Conservation (phyloP, 2,888 invertebrate species). For the Phalangium opilio region DNA sequence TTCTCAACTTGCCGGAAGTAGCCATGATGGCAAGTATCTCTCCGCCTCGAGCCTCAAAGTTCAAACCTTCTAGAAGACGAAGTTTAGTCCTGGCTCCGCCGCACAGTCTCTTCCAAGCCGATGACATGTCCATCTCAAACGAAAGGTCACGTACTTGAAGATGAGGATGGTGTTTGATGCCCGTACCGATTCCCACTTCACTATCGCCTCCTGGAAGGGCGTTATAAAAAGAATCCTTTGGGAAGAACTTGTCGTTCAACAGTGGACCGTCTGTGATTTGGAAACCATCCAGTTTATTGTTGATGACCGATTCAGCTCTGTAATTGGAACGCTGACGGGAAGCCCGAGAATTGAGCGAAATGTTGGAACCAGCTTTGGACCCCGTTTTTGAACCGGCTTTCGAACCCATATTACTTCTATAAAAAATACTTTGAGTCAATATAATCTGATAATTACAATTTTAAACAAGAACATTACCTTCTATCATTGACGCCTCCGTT, state of each 20-base stretch:
- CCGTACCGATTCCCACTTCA: slow-evolving; percentile 9
- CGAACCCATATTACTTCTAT: background rate
- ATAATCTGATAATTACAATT: too few species aligned
- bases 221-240: slow-evolving; percentile 24
- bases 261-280: slow-evolving; percentile 23
- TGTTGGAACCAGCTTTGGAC: slow-evolving; percentile 16
- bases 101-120: slow-evolving; percentile 26
- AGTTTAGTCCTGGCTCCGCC: slow-evolving; percentile 31
- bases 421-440: too few species aligned
- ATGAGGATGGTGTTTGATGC: slow-evolving; percentile 29
- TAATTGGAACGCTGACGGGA: slow-evolving; percentile 4
- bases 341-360: slow-evolving; percentile 16
- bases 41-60: slow-evolving; percentile 76
- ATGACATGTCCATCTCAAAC: slow-evolving; percentile 39
- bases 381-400: background rate
- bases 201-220: slow-evolving; percentile 10
- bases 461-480: too few species aligned
- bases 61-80: slow-evolving; percentile 50
- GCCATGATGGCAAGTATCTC: slow-evolving; percentile 81
- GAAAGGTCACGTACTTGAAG: slow-evolving; percentile 45
- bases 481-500: too few species aligned
- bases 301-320: background rate
- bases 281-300: slow-evolving; percentile 12
- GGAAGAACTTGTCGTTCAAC: slow-evolving; percentile 27
- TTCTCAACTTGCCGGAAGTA: slow-evolving; percentile 44